These are phyloP conservation scores for Crematogaster levior DNA, from an alignment of 2,888 invertebrate genomes.

Conservation along the genomic window DNA sequence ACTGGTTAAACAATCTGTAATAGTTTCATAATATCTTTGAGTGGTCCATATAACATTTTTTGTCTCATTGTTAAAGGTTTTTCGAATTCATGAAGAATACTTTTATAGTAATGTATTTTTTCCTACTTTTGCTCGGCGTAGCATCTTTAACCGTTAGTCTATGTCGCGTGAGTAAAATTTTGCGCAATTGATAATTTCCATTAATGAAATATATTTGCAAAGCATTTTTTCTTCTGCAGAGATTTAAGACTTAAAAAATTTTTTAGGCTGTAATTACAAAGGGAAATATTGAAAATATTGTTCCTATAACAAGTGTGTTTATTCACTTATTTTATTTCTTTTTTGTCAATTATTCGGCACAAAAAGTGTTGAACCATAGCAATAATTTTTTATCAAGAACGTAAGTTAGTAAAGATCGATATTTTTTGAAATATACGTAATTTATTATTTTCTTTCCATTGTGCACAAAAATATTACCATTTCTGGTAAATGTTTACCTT, in stretches of 20 bases:
- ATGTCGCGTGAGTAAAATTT: slow-evolving; percentile 33
- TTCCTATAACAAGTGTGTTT: neutral
- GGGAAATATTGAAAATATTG: neutral
- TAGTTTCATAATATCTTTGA: neutral
- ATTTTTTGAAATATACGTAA: neutral
- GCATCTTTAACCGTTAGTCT: slow-evolving; percentile 38
- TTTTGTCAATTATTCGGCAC: slow-evolving; percentile 38
- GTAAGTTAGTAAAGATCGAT: slow-evolving; percentile 31
- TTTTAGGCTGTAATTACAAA: slow-evolving; percentile 26
- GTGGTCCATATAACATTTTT: neutral
- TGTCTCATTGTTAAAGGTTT: slow-evolving; percentile 43
- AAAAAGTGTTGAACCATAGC: slow-evolving; percentile 42
- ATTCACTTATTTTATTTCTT: slow-evolving; percentile 42
- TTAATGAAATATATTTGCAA: neutral
- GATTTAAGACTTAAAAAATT: neutral
- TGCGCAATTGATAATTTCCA: neutral
- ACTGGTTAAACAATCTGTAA: neutral
- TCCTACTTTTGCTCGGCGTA: slow-evolving; percentile 20
- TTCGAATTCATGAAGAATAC: slow-evolving; percentile 13
- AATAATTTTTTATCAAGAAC: slow-evolving; percentile 15
- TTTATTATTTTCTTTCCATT: neutral
- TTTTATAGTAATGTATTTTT: slow-evolving; percentile 36
- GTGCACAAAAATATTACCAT: neutral
- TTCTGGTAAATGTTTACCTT: too few species aligned
- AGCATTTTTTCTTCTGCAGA: neutral